Evolutionary conservation across 2,113 vertebrate species (phyloP), one percentile per base, ranked within the genome.

Genomic region (Ammodytes dubius): DNA sequence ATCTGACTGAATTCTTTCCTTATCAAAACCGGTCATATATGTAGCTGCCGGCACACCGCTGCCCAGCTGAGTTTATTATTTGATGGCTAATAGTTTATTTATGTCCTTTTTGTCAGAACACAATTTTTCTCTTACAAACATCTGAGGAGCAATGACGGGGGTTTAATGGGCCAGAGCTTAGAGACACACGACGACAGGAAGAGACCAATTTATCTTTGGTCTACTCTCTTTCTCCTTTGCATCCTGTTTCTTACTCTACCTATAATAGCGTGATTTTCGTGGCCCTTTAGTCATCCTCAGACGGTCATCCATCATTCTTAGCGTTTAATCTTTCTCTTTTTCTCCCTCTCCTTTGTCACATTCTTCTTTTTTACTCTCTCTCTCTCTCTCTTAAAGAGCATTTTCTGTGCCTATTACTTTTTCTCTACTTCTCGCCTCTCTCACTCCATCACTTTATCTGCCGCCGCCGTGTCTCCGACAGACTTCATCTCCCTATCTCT

Each of bases 21-120:
- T 54, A 77, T 72, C 46, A 40, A 40, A 65, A 27, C 46, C 39
- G 58, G 12, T 77, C n/a, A 61, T 71, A 77, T 74, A 27, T 27
- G 27, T 68, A 77, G 68, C 27, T 27, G 70, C 77, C 42, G 63
- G 57, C 57, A 17, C 71, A 74, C 74, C 39, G 72, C 58, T 57
- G 68, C 70, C 10, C 12, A 12, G 42, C 78, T 14, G 17, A 52
- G 43, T 53, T 57, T 60, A 27, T 27, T 27, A 27, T 76, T 72
- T 73, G 75, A 80, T 52, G 59, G 71, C 83, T 88, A 79, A 84
- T 83, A 74, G 68, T 81, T 88, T 76, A 83, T 89, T 91, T 87
- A 88, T 83, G 69, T 85, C 79, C 75, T 79, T 87, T 27, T 88
- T 49, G 84, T 82, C 74, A 61, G 78, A 61, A 66, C 75, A 67